A percentile compares a stretch with the other conserved stretches of the same genome.
Evolutionary conservation across 2,888 invertebrate species (phyloP).

Genomic region (Parnassius glacialis): DNA sequence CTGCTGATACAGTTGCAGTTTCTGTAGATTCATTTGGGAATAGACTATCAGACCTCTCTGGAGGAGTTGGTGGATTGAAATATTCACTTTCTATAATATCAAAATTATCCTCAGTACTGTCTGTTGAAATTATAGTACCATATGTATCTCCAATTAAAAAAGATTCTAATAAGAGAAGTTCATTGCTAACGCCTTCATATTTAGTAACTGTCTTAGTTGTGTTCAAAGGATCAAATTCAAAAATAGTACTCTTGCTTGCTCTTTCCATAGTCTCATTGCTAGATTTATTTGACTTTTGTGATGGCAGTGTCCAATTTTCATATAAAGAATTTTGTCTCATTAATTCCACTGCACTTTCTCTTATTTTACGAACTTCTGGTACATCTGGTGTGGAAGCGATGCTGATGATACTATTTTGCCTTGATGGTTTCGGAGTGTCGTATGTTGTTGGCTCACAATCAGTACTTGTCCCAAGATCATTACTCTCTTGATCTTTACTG

Average conservation of each 20-base stretch:
- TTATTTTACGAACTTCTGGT: conserved; percentile 57
- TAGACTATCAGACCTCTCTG: conserved; percentile 84
- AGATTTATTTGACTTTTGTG: conserved; percentile 33
- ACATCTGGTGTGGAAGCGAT: conserved; percentile 54
- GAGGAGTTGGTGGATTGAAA: conserved; percentile 82
- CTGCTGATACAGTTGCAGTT: conserved; percentile 38
- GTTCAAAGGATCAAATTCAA: conserved; percentile 86
- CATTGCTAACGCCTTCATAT: conserved; percentile 79
- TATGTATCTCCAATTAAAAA: conserved; percentile 86
- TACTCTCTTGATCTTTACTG: conserved; percentile 52
- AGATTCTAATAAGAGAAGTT: conserved; percentile 83
- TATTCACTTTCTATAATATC: conserved; percentile 65
- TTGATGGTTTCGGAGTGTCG: conserved; percentile 62
- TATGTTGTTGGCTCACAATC: conserved; percentile 55
- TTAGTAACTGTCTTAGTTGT: conserved; percentile 45
- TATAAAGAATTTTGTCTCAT: conserved; percentile 66
- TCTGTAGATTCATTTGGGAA: conserved; percentile 54
- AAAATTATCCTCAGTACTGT: conserved; percentile 56
- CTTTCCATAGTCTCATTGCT: conserved; percentile 37
- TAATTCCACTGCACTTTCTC: conserved; percentile 45
- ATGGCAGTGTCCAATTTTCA: conserved; percentile 64
- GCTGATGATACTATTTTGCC: conserved; percentile 58
- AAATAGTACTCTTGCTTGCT: conserved; percentile 82
- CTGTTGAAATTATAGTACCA: conserved; percentile 78
- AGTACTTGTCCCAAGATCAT: conserved; percentile 37